Base-by-base conservation (phyloP, 2,797 vertebrate species). In the Cygnus olor region DNA sequence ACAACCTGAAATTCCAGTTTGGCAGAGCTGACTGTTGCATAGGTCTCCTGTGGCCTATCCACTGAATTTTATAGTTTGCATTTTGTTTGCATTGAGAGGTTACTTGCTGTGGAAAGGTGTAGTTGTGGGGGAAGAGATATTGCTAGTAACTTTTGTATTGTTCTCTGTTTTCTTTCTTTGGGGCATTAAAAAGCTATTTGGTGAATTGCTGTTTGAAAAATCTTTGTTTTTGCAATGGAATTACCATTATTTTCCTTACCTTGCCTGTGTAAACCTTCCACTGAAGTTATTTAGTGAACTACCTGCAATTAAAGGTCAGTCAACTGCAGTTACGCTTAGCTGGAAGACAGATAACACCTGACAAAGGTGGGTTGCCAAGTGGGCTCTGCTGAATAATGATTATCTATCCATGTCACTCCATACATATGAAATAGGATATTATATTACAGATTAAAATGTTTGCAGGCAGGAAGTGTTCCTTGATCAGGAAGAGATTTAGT, bases 1-100 rank as follows among this genome's bases (percentile, higher is more conserved):
- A 81, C 60, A 96, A 95, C 92, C 71, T 90, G 95, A 93, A 96
- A 95, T 94, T 96, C 94, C 93, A 93, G 90, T 95, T 95, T 94
- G 60, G 78, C 90, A 87, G 42, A 93, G 40, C 44, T 57, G 51
- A 53, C 83, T 83, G 80, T 88, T 73, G 51, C 71, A 66, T 40
- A 85, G 80, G 56, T 92, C 71, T 89, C 84, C 81, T 82, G 80
- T 88, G 60, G 76, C 82, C 91, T 89, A 3, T 54, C 49, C 63
- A 34, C 68, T 16, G 56, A 66, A 17, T 70, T 88, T 94, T 66
- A 58, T 11, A 42, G 78, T 60, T 86, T 77, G 40, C n/a, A 64
- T 44, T 93, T 90, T 90, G 70, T 88, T 95, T 93, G 64, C 83
- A 49, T 53, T 73, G 68, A 85, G 86, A 81, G 19, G 34, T 81